Evolutionary conservation across 2,888 invertebrate species (phyloP).

Genomic region (Phortica okadai): DNA sequence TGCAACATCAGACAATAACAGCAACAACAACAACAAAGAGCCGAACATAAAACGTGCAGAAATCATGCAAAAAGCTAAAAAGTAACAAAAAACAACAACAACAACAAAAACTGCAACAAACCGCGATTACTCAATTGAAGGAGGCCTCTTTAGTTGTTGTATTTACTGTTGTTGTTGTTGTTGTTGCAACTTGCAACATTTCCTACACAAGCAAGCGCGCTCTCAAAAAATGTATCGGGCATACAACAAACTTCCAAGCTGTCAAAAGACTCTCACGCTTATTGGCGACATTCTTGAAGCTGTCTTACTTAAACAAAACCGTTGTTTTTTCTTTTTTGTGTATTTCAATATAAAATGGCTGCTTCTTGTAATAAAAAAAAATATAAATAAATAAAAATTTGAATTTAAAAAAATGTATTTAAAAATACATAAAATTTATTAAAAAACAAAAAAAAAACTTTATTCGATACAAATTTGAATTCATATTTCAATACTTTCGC

Average conservation of each 20-base stretch:
- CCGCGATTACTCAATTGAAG: constrained; percentile 69
- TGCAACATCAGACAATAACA: constrained; percentile 34
- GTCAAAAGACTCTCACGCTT: too few species aligned
- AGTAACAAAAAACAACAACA: constrained; percentile 12
- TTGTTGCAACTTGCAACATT: constrained; percentile 28
- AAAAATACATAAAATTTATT: background rate
- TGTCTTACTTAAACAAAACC: too few species aligned
- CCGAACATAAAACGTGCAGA: background rate
- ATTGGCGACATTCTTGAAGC: too few species aligned
- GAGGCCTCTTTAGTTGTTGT: constrained; percentile 28
- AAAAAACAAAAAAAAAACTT: background rate
- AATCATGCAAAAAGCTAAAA: background rate
- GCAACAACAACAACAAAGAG: constrained; percentile 43
- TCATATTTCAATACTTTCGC: background rate
- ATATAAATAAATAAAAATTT: background rate
- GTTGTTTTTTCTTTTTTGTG: too few species aligned
- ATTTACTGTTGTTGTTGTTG: constrained; percentile 35
- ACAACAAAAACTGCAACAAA: constrained; percentile 44
- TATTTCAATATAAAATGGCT: too few species aligned
- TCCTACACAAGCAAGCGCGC: background rate
- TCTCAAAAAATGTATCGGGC: background rate
- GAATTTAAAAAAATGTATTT: background rate
- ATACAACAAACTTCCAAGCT: too few species aligned
- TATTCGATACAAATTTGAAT: background rate
- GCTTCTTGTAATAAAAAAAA: background rate